Evolutionary conservation across 2,888 invertebrate genomes (phyloP).

Genomic region (Priapulus caudatus): DNA sequence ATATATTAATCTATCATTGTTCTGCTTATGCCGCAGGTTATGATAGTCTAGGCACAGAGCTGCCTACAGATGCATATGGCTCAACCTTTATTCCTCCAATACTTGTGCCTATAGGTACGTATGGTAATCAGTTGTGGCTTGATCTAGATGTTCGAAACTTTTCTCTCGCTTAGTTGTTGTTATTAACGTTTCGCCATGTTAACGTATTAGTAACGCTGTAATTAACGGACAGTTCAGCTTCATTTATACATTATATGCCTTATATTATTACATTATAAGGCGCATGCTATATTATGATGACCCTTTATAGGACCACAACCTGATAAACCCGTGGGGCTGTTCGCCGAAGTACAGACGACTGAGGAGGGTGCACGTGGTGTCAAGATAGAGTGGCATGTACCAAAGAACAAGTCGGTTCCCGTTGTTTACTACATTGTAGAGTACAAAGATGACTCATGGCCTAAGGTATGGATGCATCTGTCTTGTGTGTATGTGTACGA

Average conservation of each 20-base stretch:
- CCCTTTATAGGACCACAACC: slow-evolving; percentile 67
- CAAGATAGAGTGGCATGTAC: slow-evolving; percentile 58
- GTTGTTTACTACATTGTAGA: slow-evolving; percentile 82
- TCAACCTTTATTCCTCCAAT: slow-evolving; percentile 56
- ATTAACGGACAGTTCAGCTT: too few species aligned
- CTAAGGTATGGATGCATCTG: too few species aligned
- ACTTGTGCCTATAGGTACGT: slow-evolving; percentile 57
- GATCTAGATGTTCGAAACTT: too few species aligned
- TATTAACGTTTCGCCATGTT: too few species aligned
- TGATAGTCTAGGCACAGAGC: slow-evolving; percentile 44
- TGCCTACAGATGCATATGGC: slow-evolving; percentile 62
- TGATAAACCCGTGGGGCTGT: slow-evolving; percentile 52
- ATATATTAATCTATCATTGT: neutral
- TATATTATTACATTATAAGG: too few species aligned
- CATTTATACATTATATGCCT: too few species aligned
- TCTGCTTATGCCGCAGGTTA: slow-evolving; percentile 24
- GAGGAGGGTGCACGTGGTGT: neutral
- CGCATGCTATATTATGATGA: too few species aligned
- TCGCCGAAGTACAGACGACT: neutral
- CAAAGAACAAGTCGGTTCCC: slow-evolving; percentile 52
- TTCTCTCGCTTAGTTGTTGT: too few species aligned
- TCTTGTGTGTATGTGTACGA: too few species aligned
- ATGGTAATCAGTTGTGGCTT: too few species aligned
- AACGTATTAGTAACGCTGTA: too few species aligned
- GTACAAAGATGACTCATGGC: slow-evolving; percentile 48